Evolutionary conservation across 2,797 vertebrate species (phyloP).

Genomic region (Telmatherina bonti): DNA sequence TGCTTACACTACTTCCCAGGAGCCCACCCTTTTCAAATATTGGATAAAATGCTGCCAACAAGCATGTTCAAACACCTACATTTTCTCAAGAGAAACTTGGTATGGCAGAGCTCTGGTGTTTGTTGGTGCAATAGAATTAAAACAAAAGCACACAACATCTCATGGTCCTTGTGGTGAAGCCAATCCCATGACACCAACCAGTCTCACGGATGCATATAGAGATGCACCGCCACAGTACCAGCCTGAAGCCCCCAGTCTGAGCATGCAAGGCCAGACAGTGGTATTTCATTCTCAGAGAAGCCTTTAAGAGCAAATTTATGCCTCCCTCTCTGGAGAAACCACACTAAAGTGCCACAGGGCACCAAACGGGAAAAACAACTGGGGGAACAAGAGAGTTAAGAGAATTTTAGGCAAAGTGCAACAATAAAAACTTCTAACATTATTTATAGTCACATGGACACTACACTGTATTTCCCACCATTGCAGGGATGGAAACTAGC

Average conservation of each 20-base stretch:
- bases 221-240: slow-evolving; percentile 48
- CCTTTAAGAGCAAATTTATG: slow-evolving; percentile 72
- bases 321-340: slow-evolving; percentile 68
- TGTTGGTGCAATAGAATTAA: slow-evolving; percentile 1
- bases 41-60: slow-evolving; percentile 21
- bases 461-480: slow-evolving; percentile 38
- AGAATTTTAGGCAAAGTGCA: slow-evolving; percentile 54
- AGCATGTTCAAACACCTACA: slow-evolving; percentile 26
- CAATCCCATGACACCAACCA: slow-evolving; percentile 42
- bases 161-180: slow-evolving; percentile 14
- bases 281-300: slow-evolving; percentile 71
- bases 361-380: slow-evolving; percentile 80
- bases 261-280: slow-evolving; percentile 71
- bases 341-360: slow-evolving; percentile 76
- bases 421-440: slow-evolving; percentile 54
- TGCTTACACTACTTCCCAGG: slow-evolving; percentile 10
- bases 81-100: slow-evolving; percentile 27
- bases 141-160: slow-evolving; percentile 2
- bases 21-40: neutral
- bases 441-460: slow-evolving; percentile 58
- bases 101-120: neutral
- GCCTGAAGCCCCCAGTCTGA: slow-evolving; percentile 62
- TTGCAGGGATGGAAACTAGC: slow-evolving; percentile 42
- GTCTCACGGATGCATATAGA: slow-evolving; percentile 42
- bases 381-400: slow-evolving; percentile 60